Base-by-base conservation (phyloP, 1,140 invertebrate genomes). In the Drosophila pectinifera region DNA sequence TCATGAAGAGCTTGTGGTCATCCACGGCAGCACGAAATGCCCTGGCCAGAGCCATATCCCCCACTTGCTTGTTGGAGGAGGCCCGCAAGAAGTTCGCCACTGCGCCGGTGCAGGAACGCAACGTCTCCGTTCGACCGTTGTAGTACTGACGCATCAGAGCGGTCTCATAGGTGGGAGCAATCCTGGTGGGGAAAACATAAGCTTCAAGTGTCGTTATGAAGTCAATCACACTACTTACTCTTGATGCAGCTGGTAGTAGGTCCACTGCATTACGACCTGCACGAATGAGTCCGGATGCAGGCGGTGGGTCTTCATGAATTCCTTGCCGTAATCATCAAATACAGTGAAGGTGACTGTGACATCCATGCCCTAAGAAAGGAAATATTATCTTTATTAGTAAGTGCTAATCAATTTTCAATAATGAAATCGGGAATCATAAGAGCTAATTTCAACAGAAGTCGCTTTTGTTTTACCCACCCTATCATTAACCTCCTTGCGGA, bases 271-370 rank as follows among this genome's bases (percentile, higher is more conserved):
- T 3, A 94, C 93, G 72, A 95, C 92, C 91, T 96, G 95, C 16
- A 95, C 92, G 88, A 94, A 94, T 4, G 94, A 93, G 86, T 95
- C 95, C 13, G 95, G 95, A 82, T 95, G 94, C 31, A 95, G 65
- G 36, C 92, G 91, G 24, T 92, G 79, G 4, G 43, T 76, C 56
- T 93, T 93, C 45, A 95, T 91, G 49, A 93, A 93, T 7, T 92
- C 86, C 77, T 94, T 95, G 18, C 94, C 95, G 90, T 93, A 95
- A 5, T 91, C 88, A 41, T 81, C 84, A 72, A 94, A 95, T 1
- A 80, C 63, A 7, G 86, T 73, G 45, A 88, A 85, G 1, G 85
- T 81, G 18, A 90, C 78, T 16, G 93, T 91, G 38, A 93, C 80
- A 69, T 93, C 92, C 14, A 81, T 78, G 53, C 91, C 91, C 93